A percentile compares a stretch with the other conserved stretches of the same genome.
Conservation (phyloP, 2,113 vertebrate species). For the Girardinichthys multiradiatus region DNA sequence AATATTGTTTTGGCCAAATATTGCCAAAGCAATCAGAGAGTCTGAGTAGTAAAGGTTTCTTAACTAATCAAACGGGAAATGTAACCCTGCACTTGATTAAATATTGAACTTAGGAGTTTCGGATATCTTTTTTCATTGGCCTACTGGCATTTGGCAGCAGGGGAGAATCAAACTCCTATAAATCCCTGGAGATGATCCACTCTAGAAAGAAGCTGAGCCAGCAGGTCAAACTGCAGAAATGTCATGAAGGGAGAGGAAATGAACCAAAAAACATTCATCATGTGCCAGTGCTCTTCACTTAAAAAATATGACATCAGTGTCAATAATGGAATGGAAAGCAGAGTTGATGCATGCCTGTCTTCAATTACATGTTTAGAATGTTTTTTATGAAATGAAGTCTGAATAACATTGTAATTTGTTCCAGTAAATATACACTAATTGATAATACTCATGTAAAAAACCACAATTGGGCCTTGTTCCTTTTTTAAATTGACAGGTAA, state of each 20-base stretch:
- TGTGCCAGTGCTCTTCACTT: slow-evolving; percentile 34
- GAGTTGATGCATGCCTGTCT: background rate
- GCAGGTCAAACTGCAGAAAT: slow-evolving; percentile 60
- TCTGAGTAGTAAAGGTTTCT: slow-evolving; percentile 63
- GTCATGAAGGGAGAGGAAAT: slow-evolving; percentile 57
- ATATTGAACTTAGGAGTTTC: slow-evolving; percentile 78
- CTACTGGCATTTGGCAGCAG: slow-evolving; percentile 73
- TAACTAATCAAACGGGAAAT: slow-evolving; percentile 74
- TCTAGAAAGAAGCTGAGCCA: slow-evolving; percentile 74
- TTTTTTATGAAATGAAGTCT: background rate
- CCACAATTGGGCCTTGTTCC: background rate
- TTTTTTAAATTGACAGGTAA: background rate
- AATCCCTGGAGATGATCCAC: slow-evolving; percentile 63
- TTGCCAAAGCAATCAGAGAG: slow-evolving; percentile 73
- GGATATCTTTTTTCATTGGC: slow-evolving; percentile 70
- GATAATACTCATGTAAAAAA: background rate
- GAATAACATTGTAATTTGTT: background rate
- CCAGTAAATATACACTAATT: background rate
- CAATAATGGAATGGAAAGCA: slow-evolving; percentile 5
- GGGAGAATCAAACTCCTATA: slow-evolving; percentile 75
- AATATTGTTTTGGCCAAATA: slow-evolving; percentile 64
- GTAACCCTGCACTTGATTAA: slow-evolving; percentile 77
- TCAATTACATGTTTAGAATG: slow-evolving; percentile 10
- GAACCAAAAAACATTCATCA: slow-evolving; percentile 48
- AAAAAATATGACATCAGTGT: slow-evolving; percentile 32